phyloP scores from a whole-genome alignment of 2,113 vertebrate species.

The Sterrhoptilus dennistouni region DNA sequence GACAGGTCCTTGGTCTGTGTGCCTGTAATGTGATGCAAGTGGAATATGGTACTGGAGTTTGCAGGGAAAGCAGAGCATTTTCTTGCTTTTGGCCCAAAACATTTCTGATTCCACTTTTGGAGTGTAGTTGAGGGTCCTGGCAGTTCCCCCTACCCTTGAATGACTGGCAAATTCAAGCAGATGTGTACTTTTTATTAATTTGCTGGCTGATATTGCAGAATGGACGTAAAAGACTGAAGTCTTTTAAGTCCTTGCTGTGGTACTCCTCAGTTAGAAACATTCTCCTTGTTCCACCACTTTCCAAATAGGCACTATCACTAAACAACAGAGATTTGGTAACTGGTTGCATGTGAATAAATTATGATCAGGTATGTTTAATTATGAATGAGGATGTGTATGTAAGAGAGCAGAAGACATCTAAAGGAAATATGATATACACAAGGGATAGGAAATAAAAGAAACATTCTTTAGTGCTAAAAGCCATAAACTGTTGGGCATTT shows the following conservation, averaged over 20 bases:
- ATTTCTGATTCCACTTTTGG: background rate
- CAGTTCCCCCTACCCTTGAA: fast-evolving
- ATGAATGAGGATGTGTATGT: conserved; percentile 4
- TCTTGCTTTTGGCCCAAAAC: background rate
- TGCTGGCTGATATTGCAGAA: background rate
- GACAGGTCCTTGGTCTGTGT: too few relatives aligned
- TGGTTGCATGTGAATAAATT: conserved; percentile 31
- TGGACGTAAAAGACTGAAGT: background rate
- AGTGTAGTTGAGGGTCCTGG: background rate
- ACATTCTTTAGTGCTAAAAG: conserved; percentile 29
- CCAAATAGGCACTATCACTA: background rate
- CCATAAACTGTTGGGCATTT: conserved; percentile 32
- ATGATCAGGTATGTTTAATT: conserved; percentile 41
- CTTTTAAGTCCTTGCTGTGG: background rate
- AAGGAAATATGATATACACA: background rate
- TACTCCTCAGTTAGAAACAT: background rate
- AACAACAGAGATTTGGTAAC: conserved; percentile 7
- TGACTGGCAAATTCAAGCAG: background rate
- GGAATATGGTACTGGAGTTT: background rate
- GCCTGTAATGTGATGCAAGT: background rate
- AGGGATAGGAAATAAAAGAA: conserved; percentile 29
- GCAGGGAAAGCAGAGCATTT: background rate
- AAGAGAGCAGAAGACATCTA: conserved; percentile 8
- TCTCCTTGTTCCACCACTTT: background rate
- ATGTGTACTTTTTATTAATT: background rate